Conservation (phyloP, 2,797 vertebrate genomes). For the Parauchenoglanis punctatus region DNA sequence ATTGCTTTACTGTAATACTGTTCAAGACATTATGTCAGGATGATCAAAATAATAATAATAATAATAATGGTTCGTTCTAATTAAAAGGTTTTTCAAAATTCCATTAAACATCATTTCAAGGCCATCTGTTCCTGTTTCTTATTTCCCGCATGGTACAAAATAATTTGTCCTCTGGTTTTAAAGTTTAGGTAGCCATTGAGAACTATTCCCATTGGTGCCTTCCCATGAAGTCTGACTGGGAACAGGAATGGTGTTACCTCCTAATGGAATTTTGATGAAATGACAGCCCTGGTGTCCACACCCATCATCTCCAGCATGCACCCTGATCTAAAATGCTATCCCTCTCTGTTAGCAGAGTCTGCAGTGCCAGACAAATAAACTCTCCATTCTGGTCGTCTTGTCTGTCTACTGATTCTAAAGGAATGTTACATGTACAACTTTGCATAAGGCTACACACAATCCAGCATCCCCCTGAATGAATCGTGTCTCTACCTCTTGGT, state of each 20-base stretch:
- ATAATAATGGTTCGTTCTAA: conserved; percentile 70
- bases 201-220: conserved; percentile 30
- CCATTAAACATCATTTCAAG: conserved; percentile 83
- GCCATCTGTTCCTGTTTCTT: conserved; percentile 77
- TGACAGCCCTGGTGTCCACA: conserved; percentile 50
- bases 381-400: neutral
- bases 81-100: conserved; percentile 76
- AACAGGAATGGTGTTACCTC: conserved; percentile 71
- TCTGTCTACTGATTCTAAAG: neutral
- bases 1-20: conserved; percentile 70
- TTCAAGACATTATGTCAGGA: conserved; percentile 69
- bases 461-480: conserved; percentile 16
- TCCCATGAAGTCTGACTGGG: conserved; percentile 16
- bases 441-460: neutral
- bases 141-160: conserved; percentile 70
- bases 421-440: neutral
- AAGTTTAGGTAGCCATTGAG: neutral
- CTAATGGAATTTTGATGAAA: conserved; percentile 71
- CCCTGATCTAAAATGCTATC: conserved; percentile 12
- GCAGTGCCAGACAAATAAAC: neutral
- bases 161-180: neutral
- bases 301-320: conserved; percentile 7
- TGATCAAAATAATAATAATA: conserved; percentile 64
- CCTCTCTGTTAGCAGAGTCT: conserved; percentile 13
- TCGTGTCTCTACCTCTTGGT: neutral